Evolutionary conservation across 2,888 invertebrate genomes (phyloP), one percentile per base, ranked within the genome.

Genomic region (Rhamphomyia laevipes): DNA sequence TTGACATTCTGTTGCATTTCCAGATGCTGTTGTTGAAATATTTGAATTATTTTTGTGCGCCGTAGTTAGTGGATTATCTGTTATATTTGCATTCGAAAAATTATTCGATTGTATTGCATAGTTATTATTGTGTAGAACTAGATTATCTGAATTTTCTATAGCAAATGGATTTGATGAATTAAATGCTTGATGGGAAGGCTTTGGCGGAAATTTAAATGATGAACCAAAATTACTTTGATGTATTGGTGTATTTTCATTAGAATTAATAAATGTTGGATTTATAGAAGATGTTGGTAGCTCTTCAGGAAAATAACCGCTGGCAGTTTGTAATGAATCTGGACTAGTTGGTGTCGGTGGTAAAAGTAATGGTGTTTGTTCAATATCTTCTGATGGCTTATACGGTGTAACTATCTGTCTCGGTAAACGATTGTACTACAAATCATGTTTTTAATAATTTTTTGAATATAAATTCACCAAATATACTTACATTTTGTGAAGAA

Each of bases 361-460:
- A 51, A 83, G 70, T 12, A 83, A 66, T 0, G 82, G 83, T 33
- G 81, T 77, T 58, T 81, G 81, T 59, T 84, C 84, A 57, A 82
- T 68, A 60, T 91, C 91, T 61, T 89, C 88, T 16, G 88, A 87
- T 0, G 90, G 90, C 61, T 89, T 86, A 68, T 89, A 92, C 2
- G 91, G 90, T 10, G 87, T 83, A 33, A 91, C 90, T 18, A 92
- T 80, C 72, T 93, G 92, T 30, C 87, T 81, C 30, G 93, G 93
- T 51, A 92, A 79, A 70, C 86, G 81, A 54, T 80, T 80, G 66
- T 82, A 82, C 75, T 84, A 64, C 4, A 17, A 53, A 65, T 59
- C 3, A 18, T 21, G 35, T 16, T n/a, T 16, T 46, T 33, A 46
- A 16, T 6, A 16, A 43, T 23, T 10, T 31, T 31, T 23, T 11